Conservation (phyloP, 2,797 vertebrate species). For the Chiroxiphia lanceolata region DNA sequence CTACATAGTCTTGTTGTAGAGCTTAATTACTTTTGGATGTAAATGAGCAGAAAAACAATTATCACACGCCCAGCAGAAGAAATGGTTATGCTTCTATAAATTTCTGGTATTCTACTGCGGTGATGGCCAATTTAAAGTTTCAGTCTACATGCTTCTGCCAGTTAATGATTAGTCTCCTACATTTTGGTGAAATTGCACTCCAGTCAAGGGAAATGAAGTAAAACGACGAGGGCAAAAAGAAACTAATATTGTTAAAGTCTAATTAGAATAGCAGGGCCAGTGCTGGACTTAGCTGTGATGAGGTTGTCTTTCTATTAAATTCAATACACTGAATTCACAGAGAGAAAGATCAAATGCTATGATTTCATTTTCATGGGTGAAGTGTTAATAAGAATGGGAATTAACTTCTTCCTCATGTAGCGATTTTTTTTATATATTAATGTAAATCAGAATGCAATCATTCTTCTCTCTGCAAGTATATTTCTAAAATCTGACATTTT, state of each 20-base stretch:
- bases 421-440: neutral
- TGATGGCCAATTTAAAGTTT: slow-evolving; percentile 19
- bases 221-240: neutral
- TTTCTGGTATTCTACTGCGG: slow-evolving; percentile 26
- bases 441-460: slow-evolving; percentile 1
- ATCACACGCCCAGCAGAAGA: neutral
- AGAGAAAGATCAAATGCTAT: slow-evolving; percentile 10
- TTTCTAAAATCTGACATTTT: neutral
- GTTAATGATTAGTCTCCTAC: slow-evolving; percentile 26
- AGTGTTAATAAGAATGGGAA: slow-evolving; percentile 4
- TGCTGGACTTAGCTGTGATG: neutral
- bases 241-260: slow-evolving; percentile 18
- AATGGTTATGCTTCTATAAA: neutral
- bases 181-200: slow-evolving; percentile 32
- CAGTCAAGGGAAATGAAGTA: slow-evolving; percentile 59
- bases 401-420: slow-evolving; percentile 5
- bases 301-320: slow-evolving; percentile 3
- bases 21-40: slow-evolving; percentile 20
- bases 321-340: neutral
- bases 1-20: neutral
- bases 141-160: neutral
- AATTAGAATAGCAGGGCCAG: slow-evolving; percentile 28
- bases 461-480: neutral
- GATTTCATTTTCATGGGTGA: slow-evolving; percentile 26
- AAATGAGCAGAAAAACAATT: slow-evolving; percentile 42